Evolutionary conservation across 92 coral and sea anemone species (phyloP).

Genomic region (Anthopleura xanthogrammica): DNA sequence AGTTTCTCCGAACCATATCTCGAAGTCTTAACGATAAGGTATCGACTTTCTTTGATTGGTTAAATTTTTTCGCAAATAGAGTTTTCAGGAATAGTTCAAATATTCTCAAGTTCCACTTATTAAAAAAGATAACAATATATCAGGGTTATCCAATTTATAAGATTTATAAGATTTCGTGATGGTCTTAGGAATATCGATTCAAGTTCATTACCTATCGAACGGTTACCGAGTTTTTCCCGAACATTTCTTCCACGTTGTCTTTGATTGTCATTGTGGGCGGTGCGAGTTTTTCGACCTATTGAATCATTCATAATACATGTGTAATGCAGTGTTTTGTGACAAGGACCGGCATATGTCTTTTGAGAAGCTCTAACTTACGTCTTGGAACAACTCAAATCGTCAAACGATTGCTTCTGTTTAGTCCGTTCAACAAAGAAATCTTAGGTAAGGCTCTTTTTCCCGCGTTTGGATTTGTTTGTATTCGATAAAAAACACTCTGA

Average conservation of each 20-base stretch:
- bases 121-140: too few relatives aligned
- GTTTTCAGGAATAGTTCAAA: neutral
- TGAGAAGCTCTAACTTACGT: neutral
- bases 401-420: neutral
- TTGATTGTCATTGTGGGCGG: conserved; percentile 4
- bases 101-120: neutral
- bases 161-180: too few relatives aligned
- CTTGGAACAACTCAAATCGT: neutral
- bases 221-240: neutral
- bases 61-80: neutral
- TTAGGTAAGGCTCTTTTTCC: neutral
- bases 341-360: neutral
- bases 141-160: too few relatives aligned
- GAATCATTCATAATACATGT: neutral
- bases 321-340: neutral
- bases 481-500: neutral
- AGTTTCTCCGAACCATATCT: neutral
- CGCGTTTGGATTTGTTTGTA: neutral
- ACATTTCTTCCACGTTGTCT: neutral
- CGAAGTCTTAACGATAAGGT: neutral
- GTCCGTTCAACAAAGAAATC: neutral
- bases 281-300: neutral
- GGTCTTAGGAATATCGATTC: too few relatives aligned
- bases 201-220: neutral
- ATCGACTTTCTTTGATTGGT: neutral